Conservation (phyloP, 2,888 invertebrate genomes). For the Psylliodes chrysocephalus region DNA sequence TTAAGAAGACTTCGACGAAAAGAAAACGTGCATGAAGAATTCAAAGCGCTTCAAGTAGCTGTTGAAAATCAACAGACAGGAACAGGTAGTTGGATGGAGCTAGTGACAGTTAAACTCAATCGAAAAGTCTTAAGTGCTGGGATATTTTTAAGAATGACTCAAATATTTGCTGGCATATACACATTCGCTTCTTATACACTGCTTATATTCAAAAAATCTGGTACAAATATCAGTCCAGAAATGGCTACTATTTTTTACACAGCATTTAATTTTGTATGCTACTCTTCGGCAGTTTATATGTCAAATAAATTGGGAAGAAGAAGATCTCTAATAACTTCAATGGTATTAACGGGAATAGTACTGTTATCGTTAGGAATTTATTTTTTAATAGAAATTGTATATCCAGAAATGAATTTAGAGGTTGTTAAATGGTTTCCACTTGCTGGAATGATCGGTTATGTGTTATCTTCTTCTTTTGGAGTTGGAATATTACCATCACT, state of each 20-base stretch:
- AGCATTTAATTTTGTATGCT: conserved; percentile 32
- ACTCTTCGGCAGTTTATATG: conserved; percentile 37
- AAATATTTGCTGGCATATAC: conserved; percentile 53
- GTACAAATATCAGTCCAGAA: conserved; percentile 45
- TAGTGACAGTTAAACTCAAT: conserved; percentile 51
- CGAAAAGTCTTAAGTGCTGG: conserved; percentile 52
- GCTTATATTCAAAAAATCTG: conserved; percentile 55
- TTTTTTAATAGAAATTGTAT: conserved; percentile 48
- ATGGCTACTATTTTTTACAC: conserved; percentile 45
- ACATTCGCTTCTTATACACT: conserved; percentile 52
- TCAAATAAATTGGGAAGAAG: conserved; percentile 50
- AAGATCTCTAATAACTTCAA: conserved; percentile 47
- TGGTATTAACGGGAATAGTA: conserved; percentile 44
- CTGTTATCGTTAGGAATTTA: conserved; percentile 39
- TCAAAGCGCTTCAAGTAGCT: conserved; percentile 46
- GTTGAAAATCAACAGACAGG: conserved; percentile 55
- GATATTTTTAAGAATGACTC: conserved; percentile 50
- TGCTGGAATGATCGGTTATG: conserved; percentile 52
- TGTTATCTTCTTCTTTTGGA: conserved; percentile 52
- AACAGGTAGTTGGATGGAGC: conserved; percentile 53
- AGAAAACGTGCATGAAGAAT: conserved; percentile 49
- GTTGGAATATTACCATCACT: conserved; percentile 54
- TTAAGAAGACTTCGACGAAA: conserved; percentile 48
- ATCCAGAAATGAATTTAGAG: conserved; percentile 44
- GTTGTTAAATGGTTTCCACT: conserved; percentile 54